phyloP scores from a whole-genome alignment of 2,113 vertebrate species.

The Pterophyllum scalare region DNA sequence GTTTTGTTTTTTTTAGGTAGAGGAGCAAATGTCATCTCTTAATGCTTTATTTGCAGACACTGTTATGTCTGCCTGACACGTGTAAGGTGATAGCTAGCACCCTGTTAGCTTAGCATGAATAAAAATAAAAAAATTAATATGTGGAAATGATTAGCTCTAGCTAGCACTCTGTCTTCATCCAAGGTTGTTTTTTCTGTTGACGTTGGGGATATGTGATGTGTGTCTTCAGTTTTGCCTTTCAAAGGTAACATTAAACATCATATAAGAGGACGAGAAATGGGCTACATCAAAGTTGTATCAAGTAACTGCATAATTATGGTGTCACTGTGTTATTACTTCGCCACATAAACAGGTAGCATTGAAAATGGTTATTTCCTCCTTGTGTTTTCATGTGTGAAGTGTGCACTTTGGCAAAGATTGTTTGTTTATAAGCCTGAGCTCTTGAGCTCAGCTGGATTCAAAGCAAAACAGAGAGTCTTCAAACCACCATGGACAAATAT shows the following conservation, averaged over 20 bases:
- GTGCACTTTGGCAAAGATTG: not conserved
- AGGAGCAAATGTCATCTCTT: too few relatives aligned
- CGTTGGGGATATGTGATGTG: not conserved
- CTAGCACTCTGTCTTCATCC: too few relatives aligned
- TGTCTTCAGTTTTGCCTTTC: not conserved
- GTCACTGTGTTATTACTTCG: conserved; percentile 23
- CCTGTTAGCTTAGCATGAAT: too few relatives aligned
- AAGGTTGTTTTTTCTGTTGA: not conserved
- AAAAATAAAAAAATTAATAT: too few relatives aligned
- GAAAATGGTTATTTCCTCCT: conserved; percentile 5
- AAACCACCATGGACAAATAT: conserved; percentile 27
- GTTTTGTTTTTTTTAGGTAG: too few relatives aligned
- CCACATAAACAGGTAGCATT: conserved; percentile 19
- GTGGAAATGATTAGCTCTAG: too few relatives aligned
- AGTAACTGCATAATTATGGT: conserved; percentile 27
- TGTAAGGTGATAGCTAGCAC: too few relatives aligned
- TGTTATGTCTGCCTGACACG: too few relatives aligned
- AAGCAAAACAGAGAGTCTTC: conserved; percentile 35
- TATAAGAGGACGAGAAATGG: not conserved
- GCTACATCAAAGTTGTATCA: not conserved
- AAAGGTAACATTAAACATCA: not conserved
- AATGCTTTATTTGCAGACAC: too few relatives aligned
- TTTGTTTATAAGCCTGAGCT: conserved; percentile 30
- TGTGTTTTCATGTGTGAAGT: conserved; percentile 37
- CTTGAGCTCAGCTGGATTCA: conserved; percentile 11